These are phyloP conservation scores for Acromyrmex echinatior DNA, from an alignment of 1,140 invertebrate genomes.

Conservation along the genomic window DNA sequence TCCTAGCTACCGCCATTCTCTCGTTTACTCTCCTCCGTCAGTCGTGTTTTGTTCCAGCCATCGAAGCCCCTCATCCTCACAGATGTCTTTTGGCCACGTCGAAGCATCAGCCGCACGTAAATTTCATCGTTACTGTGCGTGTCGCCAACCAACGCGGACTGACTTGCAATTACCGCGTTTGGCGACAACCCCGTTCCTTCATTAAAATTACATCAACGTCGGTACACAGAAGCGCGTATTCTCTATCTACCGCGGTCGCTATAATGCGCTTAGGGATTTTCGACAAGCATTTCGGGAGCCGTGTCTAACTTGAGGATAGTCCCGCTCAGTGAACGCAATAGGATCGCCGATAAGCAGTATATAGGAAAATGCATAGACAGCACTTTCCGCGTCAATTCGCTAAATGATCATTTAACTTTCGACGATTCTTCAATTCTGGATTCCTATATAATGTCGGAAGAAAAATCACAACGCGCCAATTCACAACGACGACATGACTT, in stretches of 20 bases:
- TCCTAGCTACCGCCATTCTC: neutral
- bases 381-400: constrained; percentile 33
- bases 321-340: neutral
- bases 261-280: constrained; percentile 72
- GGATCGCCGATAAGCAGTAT: constrained; percentile 24
- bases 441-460: neutral
- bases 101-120: constrained; percentile 32
- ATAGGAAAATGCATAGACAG: constrained; percentile 52
- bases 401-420: constrained; percentile 43
- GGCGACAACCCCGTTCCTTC: constrained; percentile 59
- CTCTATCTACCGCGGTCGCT: constrained; percentile 61
- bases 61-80: constrained; percentile 17
- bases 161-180: constrained; percentile 71
- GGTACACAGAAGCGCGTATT: constrained; percentile 49
- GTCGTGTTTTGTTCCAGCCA: constrained; percentile 34
- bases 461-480: neutral
- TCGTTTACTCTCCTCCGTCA: constrained; percentile 18
- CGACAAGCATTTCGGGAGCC: constrained; percentile 61
- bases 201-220: constrained; percentile 77
- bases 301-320: constrained; percentile 17
- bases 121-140: constrained; percentile 34
- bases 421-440: neutral
- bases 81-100: constrained; percentile 50
- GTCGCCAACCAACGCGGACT: constrained; percentile 21
- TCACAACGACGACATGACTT: neutral